Conservation (phyloP, 2,888 invertebrate genomes). For the Antitype chi region DNA sequence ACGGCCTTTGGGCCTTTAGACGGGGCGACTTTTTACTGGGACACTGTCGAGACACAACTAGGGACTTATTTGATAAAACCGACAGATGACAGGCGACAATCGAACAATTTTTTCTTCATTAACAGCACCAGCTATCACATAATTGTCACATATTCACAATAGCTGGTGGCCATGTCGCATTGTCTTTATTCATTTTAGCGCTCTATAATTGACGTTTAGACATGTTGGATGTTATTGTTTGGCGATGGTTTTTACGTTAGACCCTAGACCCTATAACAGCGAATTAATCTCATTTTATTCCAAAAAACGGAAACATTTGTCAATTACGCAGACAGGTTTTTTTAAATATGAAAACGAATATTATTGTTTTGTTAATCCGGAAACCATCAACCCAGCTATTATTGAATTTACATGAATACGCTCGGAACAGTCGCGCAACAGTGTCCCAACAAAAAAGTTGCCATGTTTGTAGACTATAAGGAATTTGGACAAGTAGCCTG, state of each 20-base stretch:
- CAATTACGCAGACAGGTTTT: neutral
- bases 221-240: neutral
- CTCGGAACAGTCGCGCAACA: neutral
- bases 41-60: slow-evolving; percentile 6
- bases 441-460: slow-evolving; percentile 26
- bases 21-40: slow-evolving; percentile 30
- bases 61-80: neutral
- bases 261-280: neutral
- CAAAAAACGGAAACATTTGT: neutral
- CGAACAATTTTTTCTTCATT: too few relatives aligned
- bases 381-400: neutral
- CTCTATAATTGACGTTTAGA: neutral
- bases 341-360: neutral
- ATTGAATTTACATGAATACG: neutral
- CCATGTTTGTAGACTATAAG: slow-evolving; percentile 10
- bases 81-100: neutral
- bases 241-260: neutral
- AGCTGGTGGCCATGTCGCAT: too few relatives aligned
- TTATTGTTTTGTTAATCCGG: neutral
- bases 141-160: neutral
- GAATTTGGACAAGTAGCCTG: slow-evolving; percentile 56
- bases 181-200: too few relatives aligned
- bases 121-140: too few relatives aligned
- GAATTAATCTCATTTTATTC: neutral
- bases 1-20: slow-evolving; percentile 22